Conservation (phyloP, 2,113 vertebrate species). For the Tretioscincus oriximinensis region DNA sequence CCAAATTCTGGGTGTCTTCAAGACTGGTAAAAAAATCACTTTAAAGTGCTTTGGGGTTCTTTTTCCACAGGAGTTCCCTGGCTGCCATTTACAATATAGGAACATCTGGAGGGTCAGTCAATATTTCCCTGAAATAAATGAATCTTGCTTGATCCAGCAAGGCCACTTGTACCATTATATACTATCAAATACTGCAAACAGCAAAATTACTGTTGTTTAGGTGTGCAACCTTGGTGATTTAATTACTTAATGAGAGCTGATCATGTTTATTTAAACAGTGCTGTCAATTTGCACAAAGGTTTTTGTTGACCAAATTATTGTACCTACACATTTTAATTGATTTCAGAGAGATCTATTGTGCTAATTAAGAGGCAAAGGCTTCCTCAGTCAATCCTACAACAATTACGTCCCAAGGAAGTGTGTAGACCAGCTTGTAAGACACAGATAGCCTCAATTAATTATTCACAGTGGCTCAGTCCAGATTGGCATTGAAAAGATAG, state of each 20-base stretch:
- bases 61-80: too few relatives aligned
- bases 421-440: slow-evolving; percentile 17
- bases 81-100: neutral
- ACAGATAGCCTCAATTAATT: slow-evolving; percentile 39
- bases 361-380: slow-evolving; percentile 24
- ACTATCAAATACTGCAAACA: slow-evolving; percentile 6
- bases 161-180: neutral
- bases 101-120: neutral
- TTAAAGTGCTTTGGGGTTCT: too few relatives aligned
- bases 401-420: slow-evolving; percentile 15
- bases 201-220: slow-evolving; percentile 5
- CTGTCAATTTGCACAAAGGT: slow-evolving; percentile 18
- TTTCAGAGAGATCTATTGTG: neutral
- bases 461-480: slow-evolving; percentile 12
- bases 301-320: slow-evolving; percentile 19
- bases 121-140: neutral
- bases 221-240: neutral
- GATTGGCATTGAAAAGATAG: slow-evolving; percentile 19
- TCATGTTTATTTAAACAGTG: slow-evolving; percentile 22
- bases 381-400: slow-evolving; percentile 12
- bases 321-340: slow-evolving; percentile 25
- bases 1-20: too few relatives aligned
- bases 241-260: slow-evolving; percentile 33
- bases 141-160: neutral
- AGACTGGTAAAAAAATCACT: too few relatives aligned